Percentiles rank a stretch among this genome's conserved stretches.
Evolutionary conservation across 2,113 vertebrate species (phyloP).

Genomic region (Psittacula cyanocephala): DNA sequence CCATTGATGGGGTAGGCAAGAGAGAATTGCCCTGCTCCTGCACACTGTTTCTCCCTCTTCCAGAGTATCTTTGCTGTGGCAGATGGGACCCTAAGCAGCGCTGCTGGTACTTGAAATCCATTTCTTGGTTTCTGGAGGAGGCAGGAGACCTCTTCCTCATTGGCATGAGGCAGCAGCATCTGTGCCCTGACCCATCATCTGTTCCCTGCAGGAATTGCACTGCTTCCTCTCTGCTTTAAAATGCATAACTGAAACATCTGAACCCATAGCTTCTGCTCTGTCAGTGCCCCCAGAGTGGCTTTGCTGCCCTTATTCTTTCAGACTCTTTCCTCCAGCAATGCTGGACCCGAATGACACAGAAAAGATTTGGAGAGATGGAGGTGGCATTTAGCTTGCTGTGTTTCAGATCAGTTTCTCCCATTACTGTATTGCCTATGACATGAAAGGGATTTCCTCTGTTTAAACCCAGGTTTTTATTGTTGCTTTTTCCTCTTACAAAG

Average conservation of each 20-base stretch:
- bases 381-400: background rate
- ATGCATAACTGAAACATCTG: background rate
- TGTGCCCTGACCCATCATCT: background rate
- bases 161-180: background rate
- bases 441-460: background rate
- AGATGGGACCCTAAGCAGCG: background rate
- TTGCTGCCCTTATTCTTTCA: background rate
- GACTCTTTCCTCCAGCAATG: background rate
- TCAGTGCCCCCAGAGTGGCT: background rate
- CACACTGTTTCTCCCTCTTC: background rate
- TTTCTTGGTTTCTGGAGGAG: background rate
- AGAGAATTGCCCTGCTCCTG: background rate
- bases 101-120: background rate
- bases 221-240: background rate
- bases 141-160: background rate
- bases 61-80: background rate
- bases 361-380: background rate
- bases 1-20: background rate
- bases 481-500: background rate
- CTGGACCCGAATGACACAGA: accelerated
- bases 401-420: background rate
- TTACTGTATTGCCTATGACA: background rate
- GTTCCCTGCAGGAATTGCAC: background rate
- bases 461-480: background rate
- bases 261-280: background rate